Evolutionary conservation across 2,797 vertebrate species (phyloP), one percentile per base, ranked within the genome.

Genomic region (Tolypeutes matacus): DNA sequence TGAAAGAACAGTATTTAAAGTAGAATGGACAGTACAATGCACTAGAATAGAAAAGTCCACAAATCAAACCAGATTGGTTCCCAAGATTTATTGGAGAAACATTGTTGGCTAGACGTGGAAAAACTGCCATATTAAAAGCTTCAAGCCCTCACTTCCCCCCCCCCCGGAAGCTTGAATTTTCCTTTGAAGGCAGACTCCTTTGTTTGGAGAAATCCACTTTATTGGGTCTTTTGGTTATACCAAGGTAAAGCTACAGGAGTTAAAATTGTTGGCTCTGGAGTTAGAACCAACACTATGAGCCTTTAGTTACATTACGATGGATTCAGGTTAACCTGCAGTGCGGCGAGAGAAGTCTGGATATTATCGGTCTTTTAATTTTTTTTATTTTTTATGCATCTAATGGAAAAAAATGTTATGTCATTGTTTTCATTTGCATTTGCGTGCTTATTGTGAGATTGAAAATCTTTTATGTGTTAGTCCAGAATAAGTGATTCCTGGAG

Each of bases 91-190:
- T 80, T 96, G 89, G 91, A 91, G 92, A 96, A 96, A 97, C 86
- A 93, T 80, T 97, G 93, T 95, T 96, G 93, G 39, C 85, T 93
- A 93, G 89, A 92, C 31, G 51, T 93, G 81, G 92, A 90, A 97
- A 97, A 97, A 97, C 94, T 97, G 96, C 96, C 96, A 94, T 95
- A 96, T 97, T 96, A 96, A 96, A 96, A 93, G 77, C 89, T 95
- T 91, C 60, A 95, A 86, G 94, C 86, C 93, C 67, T n/a, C 64
- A 89, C 56, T 51, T 14, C 11, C 5, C 70, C 49, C 51, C 18
- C 14, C 78, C 86, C 39, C 67, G 83, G 84, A 92, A 87, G 93
- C 89, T 95, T 94, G 91, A 95, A 95, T 96, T 96, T 96, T 92
- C 93, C 93, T 96, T 95, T 96, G 86, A 97, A 87, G 67, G 73